Conservation (phyloP, 2,797 vertebrate genomes). For the Meda fulgida region DNA sequence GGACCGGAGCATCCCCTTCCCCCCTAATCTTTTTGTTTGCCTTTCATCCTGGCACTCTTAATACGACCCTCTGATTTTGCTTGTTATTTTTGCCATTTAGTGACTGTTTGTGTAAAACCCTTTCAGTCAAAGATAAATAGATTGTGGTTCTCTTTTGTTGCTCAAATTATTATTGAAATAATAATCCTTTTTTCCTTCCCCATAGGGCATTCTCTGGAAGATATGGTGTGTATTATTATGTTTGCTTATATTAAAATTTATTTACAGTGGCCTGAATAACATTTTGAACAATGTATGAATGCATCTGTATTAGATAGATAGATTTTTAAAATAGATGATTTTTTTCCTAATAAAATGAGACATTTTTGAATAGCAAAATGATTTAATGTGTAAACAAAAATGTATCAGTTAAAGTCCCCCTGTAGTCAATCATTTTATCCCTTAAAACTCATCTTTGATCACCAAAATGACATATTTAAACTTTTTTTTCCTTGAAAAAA, state of each 20-base stretch:
- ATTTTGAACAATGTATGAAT: neutral
- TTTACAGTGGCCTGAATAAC: neutral
- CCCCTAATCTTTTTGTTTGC: slow-evolving; percentile 55
- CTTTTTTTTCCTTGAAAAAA: too few species aligned
- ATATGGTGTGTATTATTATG: slow-evolving; percentile 79
- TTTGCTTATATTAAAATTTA: neutral
- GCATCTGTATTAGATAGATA: neutral
- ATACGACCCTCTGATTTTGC: slow-evolving; percentile 44
- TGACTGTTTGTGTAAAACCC: slow-evolving; percentile 16
- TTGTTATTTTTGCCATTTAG: slow-evolving; percentile 33
- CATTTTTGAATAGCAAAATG: neutral
- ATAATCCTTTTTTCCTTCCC: slow-evolving; percentile 30
- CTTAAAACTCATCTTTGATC: too few species aligned
- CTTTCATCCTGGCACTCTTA: slow-evolving; percentile 45
- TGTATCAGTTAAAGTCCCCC: neutral
- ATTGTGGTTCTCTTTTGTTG: slow-evolving; percentile 6
- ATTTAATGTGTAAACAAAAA: neutral
- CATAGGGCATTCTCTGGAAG: slow-evolving; percentile 85
- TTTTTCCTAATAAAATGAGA: neutral
- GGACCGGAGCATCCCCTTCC: slow-evolving; percentile 38
- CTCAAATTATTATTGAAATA: slow-evolving; percentile 14
- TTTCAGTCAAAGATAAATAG: slow-evolving; percentile 16
- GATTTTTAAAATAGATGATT: neutral
- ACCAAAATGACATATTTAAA: too few species aligned
- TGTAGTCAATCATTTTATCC: too few species aligned